A percentile compares a stretch with the other conserved stretches of the same genome.
phyloP scores from a whole-genome alignment of 1,140 invertebrate genomes.

The Calycopis cecrops region DNA sequence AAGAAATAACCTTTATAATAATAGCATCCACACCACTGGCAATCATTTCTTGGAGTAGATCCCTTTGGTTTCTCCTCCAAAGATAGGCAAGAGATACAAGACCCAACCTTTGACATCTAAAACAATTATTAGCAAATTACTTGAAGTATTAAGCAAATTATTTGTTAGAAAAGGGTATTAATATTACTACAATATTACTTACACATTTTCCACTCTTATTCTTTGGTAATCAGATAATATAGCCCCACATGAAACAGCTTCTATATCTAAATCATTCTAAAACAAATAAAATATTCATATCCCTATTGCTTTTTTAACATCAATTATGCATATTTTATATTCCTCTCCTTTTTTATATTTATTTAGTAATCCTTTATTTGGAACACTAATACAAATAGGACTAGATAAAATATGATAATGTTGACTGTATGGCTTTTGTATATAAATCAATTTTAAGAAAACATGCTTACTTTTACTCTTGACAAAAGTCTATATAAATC shows the following conservation, averaged over 20 bases:
- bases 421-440: background rate
- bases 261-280: conserved; percentile 86
- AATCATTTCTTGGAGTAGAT: conserved; percentile 98
- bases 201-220: conserved; percentile 98
- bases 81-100: conserved; percentile 93
- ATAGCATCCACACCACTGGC: conserved; percentile 93
- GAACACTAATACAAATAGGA: background rate
- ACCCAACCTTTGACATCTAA: conserved; percentile 91
- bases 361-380: no score
- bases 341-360: no score
- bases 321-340: no score
- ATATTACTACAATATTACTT: conserved; percentile 73
- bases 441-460: background rate
- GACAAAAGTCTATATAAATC: conserved; percentile 92
- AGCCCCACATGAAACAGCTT: conserved; percentile 96
- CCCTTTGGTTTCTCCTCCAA: conserved; percentile 95
- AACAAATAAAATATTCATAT: conserved; percentile 33
- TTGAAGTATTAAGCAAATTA: conserved; percentile 10
- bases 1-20: conserved; percentile 86
- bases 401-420: no score
- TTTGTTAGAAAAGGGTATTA: conserved; percentile 4
- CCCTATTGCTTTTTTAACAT: no score
- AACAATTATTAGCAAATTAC: conserved; percentile 27
- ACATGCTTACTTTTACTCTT: conserved; percentile 85
- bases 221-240: conserved; percentile 99